Percentiles rank a stretch among this genome's conserved stretches.
phyloP scores from a whole-genome alignment of 2,888 invertebrate genomes.

The Leptogaster cylindrica region DNA sequence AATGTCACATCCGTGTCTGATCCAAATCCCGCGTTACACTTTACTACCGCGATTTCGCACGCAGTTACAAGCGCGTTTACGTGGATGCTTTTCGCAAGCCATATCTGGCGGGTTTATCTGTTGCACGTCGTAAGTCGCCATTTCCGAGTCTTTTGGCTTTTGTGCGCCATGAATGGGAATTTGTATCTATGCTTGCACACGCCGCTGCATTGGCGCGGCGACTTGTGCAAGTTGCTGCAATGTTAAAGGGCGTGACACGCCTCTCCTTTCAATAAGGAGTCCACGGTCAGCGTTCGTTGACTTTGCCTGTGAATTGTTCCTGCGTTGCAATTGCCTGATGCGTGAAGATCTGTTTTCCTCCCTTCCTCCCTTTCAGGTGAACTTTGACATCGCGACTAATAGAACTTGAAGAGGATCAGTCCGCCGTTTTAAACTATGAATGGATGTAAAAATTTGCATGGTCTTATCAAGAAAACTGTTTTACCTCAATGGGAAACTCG shows the following conservation, averaged over 20 bases:
- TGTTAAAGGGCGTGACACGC: constrained; percentile 38
- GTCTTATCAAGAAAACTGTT: constrained; percentile 10
- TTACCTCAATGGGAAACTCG: too few species aligned
- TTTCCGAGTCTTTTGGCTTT: constrained; percentile 11
- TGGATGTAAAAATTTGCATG: constrained; percentile 12
- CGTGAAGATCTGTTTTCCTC: constrained; percentile 23
- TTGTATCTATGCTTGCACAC: constrained; percentile 8
- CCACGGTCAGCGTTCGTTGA: constrained; percentile 21
- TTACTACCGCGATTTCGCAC: neutral
- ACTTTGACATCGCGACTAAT: constrained; percentile 16
- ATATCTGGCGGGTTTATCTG: constrained; percentile 13
- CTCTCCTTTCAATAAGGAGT: constrained; percentile 27
- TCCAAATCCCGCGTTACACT: constrained; percentile 28
- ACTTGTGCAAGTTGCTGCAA: neutral
- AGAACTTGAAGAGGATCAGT: neutral
- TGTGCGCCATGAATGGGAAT: constrained; percentile 22
- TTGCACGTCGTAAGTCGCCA: neutral
- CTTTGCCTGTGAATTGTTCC: neutral
- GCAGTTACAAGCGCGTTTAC: constrained; percentile 20
- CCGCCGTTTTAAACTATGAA: neutral
- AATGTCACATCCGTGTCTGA: constrained; percentile 15
- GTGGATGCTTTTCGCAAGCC: neutral
- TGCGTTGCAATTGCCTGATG: neutral
- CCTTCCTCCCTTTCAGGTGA: constrained; percentile 9
- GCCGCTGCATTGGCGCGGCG: neutral